Percentiles rank a stretch among this genome's conserved stretches.
Conservation (phyloP, 2,797 vertebrate species). For the Arremon brunneinucha region DNA sequence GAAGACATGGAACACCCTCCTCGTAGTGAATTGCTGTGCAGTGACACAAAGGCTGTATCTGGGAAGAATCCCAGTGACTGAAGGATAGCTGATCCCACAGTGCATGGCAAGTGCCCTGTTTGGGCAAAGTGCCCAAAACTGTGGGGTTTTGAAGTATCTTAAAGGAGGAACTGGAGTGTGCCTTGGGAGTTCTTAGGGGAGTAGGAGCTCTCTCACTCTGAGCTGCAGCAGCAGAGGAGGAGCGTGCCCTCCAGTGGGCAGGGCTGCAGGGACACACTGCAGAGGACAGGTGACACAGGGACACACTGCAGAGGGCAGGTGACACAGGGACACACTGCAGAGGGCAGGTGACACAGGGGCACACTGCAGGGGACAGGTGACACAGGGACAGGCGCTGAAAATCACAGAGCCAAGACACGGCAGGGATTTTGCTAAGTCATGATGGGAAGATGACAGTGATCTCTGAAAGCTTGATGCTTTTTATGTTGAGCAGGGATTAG, state of each 20-base stretch:
- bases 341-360: background rate
- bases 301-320: no score
- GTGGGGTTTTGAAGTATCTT: background rate
- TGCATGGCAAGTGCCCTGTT: background rate
- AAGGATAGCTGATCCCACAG: background rate
- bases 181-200: background rate
- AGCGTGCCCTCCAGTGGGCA: accelerated
- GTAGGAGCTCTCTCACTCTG: background rate
- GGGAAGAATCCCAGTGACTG: background rate
- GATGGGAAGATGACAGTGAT: background rate
- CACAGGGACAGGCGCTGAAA: background rate
- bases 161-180: background rate
- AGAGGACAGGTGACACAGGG: background rate
- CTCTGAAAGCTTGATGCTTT: background rate
- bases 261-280: background rate
- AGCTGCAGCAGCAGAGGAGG: background rate
- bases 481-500: background rate
- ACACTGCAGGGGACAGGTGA: background rate
- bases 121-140: no score
- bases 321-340: background rate
- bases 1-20: background rate
- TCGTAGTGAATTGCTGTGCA: background rate
- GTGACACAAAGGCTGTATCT: background rate
- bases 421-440: background rate
- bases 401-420: background rate